phyloP scores from a whole-genome alignment of 2,113 vertebrate species.

The Istiophorus platypterus region DNA sequence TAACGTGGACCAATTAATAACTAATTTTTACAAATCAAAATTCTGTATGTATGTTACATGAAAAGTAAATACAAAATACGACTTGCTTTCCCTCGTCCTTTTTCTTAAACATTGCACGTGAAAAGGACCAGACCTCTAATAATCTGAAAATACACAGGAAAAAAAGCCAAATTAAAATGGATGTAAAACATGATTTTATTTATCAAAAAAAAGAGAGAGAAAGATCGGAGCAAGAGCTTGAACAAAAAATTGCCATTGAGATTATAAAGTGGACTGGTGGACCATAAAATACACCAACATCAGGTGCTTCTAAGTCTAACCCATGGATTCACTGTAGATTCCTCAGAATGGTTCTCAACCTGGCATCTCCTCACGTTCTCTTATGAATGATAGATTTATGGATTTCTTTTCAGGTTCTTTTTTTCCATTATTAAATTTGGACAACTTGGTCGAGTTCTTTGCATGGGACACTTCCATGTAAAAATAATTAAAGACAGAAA shows the following conservation, averaged over 20 bases:
- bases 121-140: neutral
- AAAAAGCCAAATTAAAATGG: neutral
- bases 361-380: neutral
- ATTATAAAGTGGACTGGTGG: constrained; percentile 8
- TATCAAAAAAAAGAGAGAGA: constrained; percentile 42
- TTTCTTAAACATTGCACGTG: neutral
- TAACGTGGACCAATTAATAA: neutral
- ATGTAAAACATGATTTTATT: constrained; percentile 68
- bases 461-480: neutral
- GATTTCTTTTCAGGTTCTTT: neutral
- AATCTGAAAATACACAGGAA: neutral
- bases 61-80: neutral
- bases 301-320: neutral
- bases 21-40: neutral
- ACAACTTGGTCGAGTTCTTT: constrained; percentile 39
- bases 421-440: neutral
- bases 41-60: neutral
- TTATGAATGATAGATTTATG: neutral
- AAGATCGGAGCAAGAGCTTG: constrained; percentile 22
- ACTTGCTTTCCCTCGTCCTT: neutral
- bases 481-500: constrained; percentile 32
- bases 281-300: constrained; percentile 1
- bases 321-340: neutral
- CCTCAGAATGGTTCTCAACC: neutral
- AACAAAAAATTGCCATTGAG: constrained; percentile 38